Evolutionary conservation across 2,113 vertebrate genomes (phyloP), one percentile per base, ranked within the genome.

Genomic region (Peromyscus maniculatus): DNA sequence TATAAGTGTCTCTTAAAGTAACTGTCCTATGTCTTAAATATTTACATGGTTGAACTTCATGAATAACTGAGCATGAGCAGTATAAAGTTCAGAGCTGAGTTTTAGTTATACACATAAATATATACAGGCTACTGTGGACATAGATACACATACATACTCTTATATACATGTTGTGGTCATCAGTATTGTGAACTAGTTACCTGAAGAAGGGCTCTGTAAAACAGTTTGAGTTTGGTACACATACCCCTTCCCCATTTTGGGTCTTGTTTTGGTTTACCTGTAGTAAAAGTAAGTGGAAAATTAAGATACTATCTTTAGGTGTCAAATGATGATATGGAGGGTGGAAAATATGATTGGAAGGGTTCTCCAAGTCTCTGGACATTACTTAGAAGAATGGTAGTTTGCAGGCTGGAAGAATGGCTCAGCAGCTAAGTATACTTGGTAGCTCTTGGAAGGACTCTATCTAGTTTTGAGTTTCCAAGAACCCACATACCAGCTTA

Each of bases 21-120:
- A 49, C 90, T 92, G 15, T 82, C 31, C 36, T 67, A 7, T 95
- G 36, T n/a, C 33, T 82, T 87, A 57, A 82, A 46, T 82, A 67
- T 91, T 87, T 92, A 22, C 31, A 72, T 71, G 22, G 10, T 87
- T 92, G 67, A n/a, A 91, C 46, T 94, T 88, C 2, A 33, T 94
- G 90, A 69, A 39, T 79, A 79, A 83, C 24, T 75, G 57, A 89
- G 16, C 82, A 64, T 39, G 28, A 59, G 80, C 28, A 52, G 28
- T 71, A 1, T 22, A 55, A 67, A 83, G 55, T 83, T 22, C 19
- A 62, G 36, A 59, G 57, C 36, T 62, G 22, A 62, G 36, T 83
- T 69, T 64, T 39, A 46, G 28, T 36, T 10, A 24, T 8, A 31
- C 39, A n/a, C 39, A 69, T 49, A 24, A 28, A 36, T 46, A 43